These are phyloP conservation scores for Eubasilissa splendida DNA, from an alignment of 2,888 invertebrate species.

Conservation along the genomic window DNA sequence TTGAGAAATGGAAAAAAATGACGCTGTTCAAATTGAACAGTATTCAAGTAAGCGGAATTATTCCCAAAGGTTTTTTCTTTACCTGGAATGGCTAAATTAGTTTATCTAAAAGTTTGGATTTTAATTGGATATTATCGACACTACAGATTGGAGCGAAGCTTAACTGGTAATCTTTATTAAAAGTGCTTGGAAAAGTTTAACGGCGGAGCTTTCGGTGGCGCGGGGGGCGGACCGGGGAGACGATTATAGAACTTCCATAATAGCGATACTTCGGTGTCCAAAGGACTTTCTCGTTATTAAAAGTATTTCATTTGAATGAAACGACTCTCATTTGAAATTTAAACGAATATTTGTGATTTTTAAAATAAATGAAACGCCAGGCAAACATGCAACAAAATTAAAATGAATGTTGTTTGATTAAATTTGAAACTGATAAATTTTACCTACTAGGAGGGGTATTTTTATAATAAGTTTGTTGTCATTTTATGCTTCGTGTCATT, in stretches of 20 bases:
- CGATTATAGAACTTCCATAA: constrained; percentile 38
- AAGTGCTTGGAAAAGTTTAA: constrained; percentile 35
- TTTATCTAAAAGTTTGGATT: constrained; percentile 33
- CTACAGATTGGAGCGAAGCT: constrained; percentile 36
- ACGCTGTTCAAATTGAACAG: no score
- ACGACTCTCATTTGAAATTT: constrained; percentile 10
- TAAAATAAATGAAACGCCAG: neutral
- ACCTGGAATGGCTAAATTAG: constrained; percentile 28
- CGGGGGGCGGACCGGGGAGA: constrained; percentile 6
- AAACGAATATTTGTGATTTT: constrained; percentile 1
- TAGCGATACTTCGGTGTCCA: constrained; percentile 29
- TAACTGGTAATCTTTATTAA: constrained; percentile 40
- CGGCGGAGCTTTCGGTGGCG: neutral
- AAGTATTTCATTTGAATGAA: constrained; percentile 30
- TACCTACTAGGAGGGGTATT: no score
- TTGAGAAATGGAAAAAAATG: no score
- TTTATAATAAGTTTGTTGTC: no score
- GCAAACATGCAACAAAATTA: no score
- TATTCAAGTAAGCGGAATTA: no score
- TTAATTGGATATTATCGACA: constrained; percentile 40
- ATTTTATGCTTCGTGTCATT: no score
- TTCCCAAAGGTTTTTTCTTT: neutral
- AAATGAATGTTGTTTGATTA: no score
- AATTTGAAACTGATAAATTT: no score
- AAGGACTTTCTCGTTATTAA: constrained; percentile 34